Conservation (phyloP, 2,888 invertebrate species). For the Parthenolecanium corni region DNA sequence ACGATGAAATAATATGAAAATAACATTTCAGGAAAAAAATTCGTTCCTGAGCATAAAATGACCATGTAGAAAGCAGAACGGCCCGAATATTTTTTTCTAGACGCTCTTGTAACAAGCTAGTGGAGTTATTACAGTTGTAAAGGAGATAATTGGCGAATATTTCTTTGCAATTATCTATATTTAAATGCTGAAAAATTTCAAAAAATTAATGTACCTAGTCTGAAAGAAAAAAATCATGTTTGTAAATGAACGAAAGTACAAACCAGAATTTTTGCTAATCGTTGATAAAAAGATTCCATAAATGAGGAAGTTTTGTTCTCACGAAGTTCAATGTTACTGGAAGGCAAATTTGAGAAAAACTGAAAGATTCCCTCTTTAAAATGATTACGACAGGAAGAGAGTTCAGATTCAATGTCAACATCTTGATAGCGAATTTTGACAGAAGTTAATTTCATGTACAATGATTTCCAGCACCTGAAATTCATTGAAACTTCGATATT, state of each 20-base stretch:
- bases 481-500: neutral
- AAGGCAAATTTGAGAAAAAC: slow-evolving; percentile 10
- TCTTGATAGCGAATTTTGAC: slow-evolving; percentile 24
- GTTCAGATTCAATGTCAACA: slow-evolving; percentile 13
- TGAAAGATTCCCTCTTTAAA: slow-evolving; percentile 17
- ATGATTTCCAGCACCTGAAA: slow-evolving; percentile 18
- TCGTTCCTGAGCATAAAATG: slow-evolving; percentile 17
- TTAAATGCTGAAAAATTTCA: slow-evolving; percentile 4
- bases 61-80: slow-evolving; percentile 17
- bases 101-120: slow-evolving; percentile 11
- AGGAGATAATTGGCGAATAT: slow-evolving; percentile 22
- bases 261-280: slow-evolving; percentile 18
- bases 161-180: slow-evolving; percentile 10
- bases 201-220: no score
- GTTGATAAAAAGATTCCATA: slow-evolving; percentile 22
- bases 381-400: slow-evolving; percentile 4
- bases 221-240: neutral
- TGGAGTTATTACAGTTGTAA: slow-evolving; percentile 19
- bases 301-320: slow-evolving; percentile 15
- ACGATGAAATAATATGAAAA: slow-evolving; percentile 12
- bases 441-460: slow-evolving; percentile 22
- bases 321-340: slow-evolving; percentile 10
- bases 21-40: slow-evolving; percentile 24
- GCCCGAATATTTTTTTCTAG: slow-evolving; percentile 18
- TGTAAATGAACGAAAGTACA: neutral